A percentile compares a stretch with the other conserved stretches of the same genome.
phyloP scores from a whole-genome alignment of 2,888 invertebrate species.

The Trachelus stipa region DNA sequence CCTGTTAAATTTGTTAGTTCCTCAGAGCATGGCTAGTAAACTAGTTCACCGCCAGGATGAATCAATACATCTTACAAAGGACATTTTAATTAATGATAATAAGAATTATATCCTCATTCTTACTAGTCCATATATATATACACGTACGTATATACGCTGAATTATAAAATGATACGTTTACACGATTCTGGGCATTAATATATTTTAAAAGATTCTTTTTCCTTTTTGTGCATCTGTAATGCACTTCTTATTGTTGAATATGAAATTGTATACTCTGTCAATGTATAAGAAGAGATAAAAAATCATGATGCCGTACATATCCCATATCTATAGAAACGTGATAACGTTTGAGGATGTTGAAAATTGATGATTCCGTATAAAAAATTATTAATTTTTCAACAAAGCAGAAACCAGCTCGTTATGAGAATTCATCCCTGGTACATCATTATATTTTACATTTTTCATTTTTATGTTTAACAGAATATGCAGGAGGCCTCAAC shows the following conservation, averaged over 20 bases:
- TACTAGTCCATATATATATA: neutral
- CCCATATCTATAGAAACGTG: neutral
- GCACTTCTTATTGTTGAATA: neutral
- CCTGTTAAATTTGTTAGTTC: neutral
- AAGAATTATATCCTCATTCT: neutral
- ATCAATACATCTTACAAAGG: neutral
- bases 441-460: neutral
- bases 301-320: neutral
- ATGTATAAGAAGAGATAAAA: neutral
- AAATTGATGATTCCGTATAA: neutral
- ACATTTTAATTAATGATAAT: neutral
- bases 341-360: neutral
- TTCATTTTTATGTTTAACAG: neutral
- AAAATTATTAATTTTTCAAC: neutral
- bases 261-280: neutral
- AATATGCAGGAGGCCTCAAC: neutral
- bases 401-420: neutral
- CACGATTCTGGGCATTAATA: neutral
- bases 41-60: too few relatives aligned
- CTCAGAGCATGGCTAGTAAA: neutral
- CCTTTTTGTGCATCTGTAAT: neutral
- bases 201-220: neutral
- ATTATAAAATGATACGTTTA: neutral
- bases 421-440: neutral
- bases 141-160: neutral